Conservation (phyloP, 2,888 invertebrate genomes). For the Rhimphoctona megacephalus region DNA sequence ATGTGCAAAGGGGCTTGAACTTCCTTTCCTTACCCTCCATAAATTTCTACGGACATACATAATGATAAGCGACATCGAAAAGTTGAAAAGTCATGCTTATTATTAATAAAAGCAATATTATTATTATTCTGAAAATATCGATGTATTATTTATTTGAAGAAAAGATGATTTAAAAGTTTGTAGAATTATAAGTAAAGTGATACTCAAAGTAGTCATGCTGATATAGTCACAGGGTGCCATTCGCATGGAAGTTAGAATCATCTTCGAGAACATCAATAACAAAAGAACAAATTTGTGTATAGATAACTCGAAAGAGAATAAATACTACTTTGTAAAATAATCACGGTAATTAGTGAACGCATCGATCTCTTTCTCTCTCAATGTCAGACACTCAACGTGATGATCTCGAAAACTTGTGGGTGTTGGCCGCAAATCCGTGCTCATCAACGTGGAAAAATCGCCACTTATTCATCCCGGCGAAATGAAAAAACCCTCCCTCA, state of each 20-base stretch:
- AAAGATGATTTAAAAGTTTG: not conserved
- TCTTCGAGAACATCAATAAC: not conserved
- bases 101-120: not conserved
- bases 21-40: constrained; percentile 5
- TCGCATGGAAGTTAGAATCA: not conserved
- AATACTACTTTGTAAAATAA: constrained; percentile 20
- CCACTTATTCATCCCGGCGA: constrained; percentile 37
- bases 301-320: constrained; percentile 10
- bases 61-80: not conserved
- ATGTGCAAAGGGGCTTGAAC: not conserved
- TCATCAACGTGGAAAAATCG: constrained; percentile 54
- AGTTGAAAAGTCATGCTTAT: not conserved
- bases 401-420: constrained; percentile 4
- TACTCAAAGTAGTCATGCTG: not conserved
- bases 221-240: not conserved
- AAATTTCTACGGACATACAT: constrained; percentile 35
- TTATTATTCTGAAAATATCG: not conserved
- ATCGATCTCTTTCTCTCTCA: constrained; percentile 36
- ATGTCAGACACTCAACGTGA: constrained; percentile 7
- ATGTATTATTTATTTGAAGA: not conserved
- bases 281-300: constrained; percentile 10
- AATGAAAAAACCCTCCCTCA: constrained; percentile 56
- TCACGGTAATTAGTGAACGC: constrained; percentile 14
- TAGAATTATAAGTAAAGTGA: not conserved
- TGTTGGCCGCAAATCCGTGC: constrained; percentile 26